Percentiles rank a stretch among this genome's conserved stretches.
Evolutionary conservation across 2,113 vertebrate genomes (phyloP).

Genomic region (Dasypus novemcinctus): DNA sequence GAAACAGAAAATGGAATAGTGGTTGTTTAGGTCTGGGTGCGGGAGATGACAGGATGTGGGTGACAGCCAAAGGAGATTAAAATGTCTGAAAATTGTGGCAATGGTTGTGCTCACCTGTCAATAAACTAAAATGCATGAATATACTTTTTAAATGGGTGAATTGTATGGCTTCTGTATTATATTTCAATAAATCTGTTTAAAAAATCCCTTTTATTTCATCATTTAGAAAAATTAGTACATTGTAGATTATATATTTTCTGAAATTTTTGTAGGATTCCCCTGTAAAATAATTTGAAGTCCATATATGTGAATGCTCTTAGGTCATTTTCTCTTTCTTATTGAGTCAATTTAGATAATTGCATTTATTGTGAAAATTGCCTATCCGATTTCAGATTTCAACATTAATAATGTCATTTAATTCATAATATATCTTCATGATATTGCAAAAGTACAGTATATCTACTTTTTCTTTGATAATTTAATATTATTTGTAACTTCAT

Average conservation of each 20-base stretch:
- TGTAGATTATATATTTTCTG: background rate
- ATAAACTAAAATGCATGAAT: too few relatives aligned
- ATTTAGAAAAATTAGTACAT: background rate
- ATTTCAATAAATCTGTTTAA: too few relatives aligned
- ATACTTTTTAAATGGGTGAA: too few relatives aligned
- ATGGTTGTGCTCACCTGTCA: too few relatives aligned
- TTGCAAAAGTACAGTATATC: background rate
- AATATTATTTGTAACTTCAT: background rate
- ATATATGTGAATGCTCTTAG: background rate
- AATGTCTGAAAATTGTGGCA: too few relatives aligned
- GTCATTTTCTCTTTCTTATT: background rate
- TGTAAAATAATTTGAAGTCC: background rate
- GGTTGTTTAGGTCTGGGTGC: too few relatives aligned
- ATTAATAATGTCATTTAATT: background rate
- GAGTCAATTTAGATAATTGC: background rate
- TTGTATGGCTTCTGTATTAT: too few relatives aligned
- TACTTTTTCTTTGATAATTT: too few relatives aligned
- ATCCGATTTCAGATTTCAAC: background rate
- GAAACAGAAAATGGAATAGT: too few relatives aligned
- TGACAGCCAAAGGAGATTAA: too few relatives aligned
- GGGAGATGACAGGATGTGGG: too few relatives aligned
- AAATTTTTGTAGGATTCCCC: background rate
- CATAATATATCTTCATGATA: background rate
- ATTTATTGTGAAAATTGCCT: background rate
- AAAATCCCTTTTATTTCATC: background rate